Conservation (phyloP, 2,888 invertebrate genomes). For the Galerucella calmariensis region DNA sequence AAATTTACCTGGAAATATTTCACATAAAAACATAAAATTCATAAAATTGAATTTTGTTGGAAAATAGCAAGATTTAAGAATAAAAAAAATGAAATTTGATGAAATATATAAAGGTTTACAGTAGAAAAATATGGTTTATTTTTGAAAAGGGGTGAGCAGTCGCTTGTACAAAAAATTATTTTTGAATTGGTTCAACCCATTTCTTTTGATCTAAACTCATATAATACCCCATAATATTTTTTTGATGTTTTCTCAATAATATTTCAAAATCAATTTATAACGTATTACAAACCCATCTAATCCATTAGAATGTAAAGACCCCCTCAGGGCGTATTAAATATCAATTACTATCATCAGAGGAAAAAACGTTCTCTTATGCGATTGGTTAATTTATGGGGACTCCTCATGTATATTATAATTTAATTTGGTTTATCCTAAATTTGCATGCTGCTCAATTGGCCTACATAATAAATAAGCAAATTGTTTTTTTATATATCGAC, state of each 20-base stretch:
- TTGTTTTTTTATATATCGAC: constrained; percentile 8
- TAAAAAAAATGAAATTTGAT: too few relatives aligned
- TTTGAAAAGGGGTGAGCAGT: too few relatives aligned
- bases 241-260: background rate
- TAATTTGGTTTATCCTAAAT: constrained; percentile 57
- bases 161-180: too few relatives aligned
- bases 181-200: too few relatives aligned
- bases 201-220: too few relatives aligned
- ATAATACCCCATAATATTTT: background rate
- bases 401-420: constrained; percentile 53
- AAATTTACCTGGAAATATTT: constrained; percentile 8
- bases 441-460: constrained; percentile 52
- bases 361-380: constrained; percentile 32
- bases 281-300: constrained; percentile 23
- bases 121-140: too few relatives aligned
- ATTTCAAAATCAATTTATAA: constrained; percentile 15
- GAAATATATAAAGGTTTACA: too few relatives aligned
- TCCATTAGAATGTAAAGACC: constrained; percentile 18
- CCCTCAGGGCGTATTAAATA: constrained; percentile 24
- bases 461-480: constrained; percentile 27
- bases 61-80: background rate
- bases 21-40: constrained; percentile 21
- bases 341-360: constrained; percentile 32
- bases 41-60: constrained; percentile 21
- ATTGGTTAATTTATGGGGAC: constrained; percentile 34